Evolutionary conservation across 2,888 invertebrate genomes (phyloP), one percentile per base, ranked within the genome.

Genomic region (Athetis lepigone): DNA sequence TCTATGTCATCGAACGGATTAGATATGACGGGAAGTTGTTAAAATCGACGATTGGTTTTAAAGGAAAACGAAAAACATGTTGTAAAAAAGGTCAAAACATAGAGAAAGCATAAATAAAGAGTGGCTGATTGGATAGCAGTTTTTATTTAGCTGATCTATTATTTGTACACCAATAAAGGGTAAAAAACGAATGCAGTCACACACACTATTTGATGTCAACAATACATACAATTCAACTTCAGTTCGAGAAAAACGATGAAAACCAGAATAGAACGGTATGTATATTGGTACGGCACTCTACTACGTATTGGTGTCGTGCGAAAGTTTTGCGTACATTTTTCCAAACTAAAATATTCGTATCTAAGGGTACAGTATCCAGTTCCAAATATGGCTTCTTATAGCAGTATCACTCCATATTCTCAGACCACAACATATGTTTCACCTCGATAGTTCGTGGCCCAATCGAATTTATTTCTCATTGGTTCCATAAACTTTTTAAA

Each of bases 211-310:
- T 39, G 27, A 43, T 42, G 27, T 6, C 11, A n/a, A n/a, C n/a
- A n/a, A n/a, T n/a, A n/a, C n/a, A 42, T 33, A 37, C 16, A 36
- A 51, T 61, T 55, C 25, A 37, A 56, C 36, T 60, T 60, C 37
- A 50, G 60, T 68, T 42, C 25, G 21, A 19, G 37, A 55, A 56
- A 60, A 52, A 74, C 61, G 25, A 42, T 46, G 23, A 13, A 64
- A 58, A 57, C 74, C 25, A 27, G 43, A 58, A 39, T 25, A 52
- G 29, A 36, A 37, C 46, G 25, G 25, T 73, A 13, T 13, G 13
- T 33, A 33, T 33, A 73, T 67, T 70, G 47, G 51, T 27, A 49
- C 40, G 39, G 39, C 47, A 52, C 68, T 73, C 21, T 19, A 50
- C 29, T 25, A 19, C 21, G 33, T 51, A 69, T 66, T 73, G 42